Evolutionary conservation across 2,888 invertebrate species (phyloP), one percentile per base, ranked within the genome.

Genomic region (Caenorhabditis sp.): DNA sequence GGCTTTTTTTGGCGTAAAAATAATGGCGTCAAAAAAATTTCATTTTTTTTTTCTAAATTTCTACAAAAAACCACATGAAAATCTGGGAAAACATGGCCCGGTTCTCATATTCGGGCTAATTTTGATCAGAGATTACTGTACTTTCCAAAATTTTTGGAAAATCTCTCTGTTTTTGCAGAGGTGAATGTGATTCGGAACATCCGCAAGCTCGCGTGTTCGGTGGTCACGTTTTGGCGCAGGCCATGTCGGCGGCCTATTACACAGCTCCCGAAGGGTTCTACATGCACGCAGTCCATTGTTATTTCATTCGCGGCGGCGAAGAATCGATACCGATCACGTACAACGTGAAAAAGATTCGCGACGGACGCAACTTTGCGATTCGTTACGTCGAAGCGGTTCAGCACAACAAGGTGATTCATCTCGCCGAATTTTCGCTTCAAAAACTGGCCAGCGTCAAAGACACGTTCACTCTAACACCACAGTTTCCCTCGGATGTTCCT

Each of bases 371-470:
- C 61, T 84, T 84, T 57, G 76, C 81, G 2, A 79, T 83, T 26
- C 77, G 84, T n/a, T 81, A 79, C 26, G 84, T 83, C 14, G 81
- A 83, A 76, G 79, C 81, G 0, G 72, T 80, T 12, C 84, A 84
- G 50, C 75, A 78, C 57, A 79, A 77, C 36, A 83, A 81, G 66
- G 75, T 76, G 17, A 81, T 82, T 21, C 83, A 82, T 63, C 51
- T 82, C 24, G 78, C 80, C 19, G 84, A 84, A 60, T 84, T 82
- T 53, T 82, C 83, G 0, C 76, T 84, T 26, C 81, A 82, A 60
- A 82, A 81, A 66, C 37, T 78, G 23, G 65, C 64, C 57, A 74
- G 74, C 59, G 78, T 78, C 14, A 74, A 66, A 12, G 78, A 78
- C 61, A 68, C 66, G 5, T 80, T 80, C 71, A 71, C 78, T 8